phyloP scores from a whole-genome alignment of 2,797 vertebrate genomes.

The Eidolon dupreanum region DNA sequence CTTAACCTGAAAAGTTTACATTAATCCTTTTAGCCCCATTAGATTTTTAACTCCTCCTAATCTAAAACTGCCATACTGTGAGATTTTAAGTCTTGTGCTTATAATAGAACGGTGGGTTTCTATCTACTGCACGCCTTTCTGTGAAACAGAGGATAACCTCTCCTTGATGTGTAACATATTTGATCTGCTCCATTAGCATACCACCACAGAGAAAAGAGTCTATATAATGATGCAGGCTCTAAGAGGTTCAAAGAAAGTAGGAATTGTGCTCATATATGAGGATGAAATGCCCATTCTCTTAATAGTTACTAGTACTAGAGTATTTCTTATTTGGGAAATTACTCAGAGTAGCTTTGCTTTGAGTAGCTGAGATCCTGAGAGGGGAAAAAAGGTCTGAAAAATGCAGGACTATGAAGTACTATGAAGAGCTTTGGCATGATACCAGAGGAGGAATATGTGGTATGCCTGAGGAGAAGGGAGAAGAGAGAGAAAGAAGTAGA shows the following conservation, averaged over 20 bases:
- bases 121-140: neutral
- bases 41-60: neutral
- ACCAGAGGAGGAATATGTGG: neutral
- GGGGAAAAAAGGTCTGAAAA: neutral
- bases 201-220: neutral
- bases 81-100: neutral
- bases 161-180: neutral
- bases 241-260: neutral
- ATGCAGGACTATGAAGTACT: neutral
- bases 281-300: neutral
- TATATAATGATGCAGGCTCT: neutral
- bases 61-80: neutral
- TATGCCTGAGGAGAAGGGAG: neutral
- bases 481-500: neutral
- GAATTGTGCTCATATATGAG: neutral
- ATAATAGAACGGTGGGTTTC: neutral
- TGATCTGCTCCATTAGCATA: neutral
- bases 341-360: neutral
- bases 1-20: neutral
- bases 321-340: constrained; percentile 16
- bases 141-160: neutral
- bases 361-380: neutral
- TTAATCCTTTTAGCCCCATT: neutral
- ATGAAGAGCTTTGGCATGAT: neutral
- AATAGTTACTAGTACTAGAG: neutral